These are phyloP conservation scores for Onthophagus sagittarius DNA, from an alignment of 2,888 invertebrate species.

Conservation along the genomic window DNA sequence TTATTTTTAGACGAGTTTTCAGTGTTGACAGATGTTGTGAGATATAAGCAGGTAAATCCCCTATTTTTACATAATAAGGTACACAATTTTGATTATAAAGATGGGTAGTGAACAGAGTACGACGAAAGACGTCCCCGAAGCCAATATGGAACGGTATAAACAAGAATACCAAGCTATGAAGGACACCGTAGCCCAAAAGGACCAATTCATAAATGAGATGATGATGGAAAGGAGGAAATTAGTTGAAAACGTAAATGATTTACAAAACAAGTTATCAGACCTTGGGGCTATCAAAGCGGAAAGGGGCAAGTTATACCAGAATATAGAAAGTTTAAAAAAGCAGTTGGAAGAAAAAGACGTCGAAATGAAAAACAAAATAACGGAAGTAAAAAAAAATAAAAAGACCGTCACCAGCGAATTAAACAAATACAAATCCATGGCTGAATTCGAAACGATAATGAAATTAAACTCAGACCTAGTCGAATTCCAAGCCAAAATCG, in stretches of 20 bases:
- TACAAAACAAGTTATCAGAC: too few relatives aligned
- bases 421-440: constrained; percentile 16
- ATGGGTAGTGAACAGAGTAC: constrained; percentile 4
- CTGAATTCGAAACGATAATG: constrained; percentile 16
- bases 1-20: too few relatives aligned
- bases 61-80: background rate
- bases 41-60: background rate
- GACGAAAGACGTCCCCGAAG: background rate
- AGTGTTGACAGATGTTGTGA: background rate
- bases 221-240: constrained; percentile 10
- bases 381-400: constrained; percentile 7
- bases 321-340: background rate
- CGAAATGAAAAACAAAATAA: constrained; percentile 16
- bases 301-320: background rate
- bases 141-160: constrained; percentile 17
- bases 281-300: background rate
- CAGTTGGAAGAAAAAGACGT: constrained; percentile 7
- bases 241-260: background rate
- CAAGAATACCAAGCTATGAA: constrained; percentile 13
- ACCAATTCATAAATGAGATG: constrained; percentile 9
- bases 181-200: background rate
- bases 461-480: background rate
- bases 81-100: background rate
- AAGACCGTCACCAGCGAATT: constrained; percentile 13
- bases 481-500: background rate